Evolutionary conservation across 2,888 invertebrate species (phyloP).

Genomic region (Muscina levida): DNA sequence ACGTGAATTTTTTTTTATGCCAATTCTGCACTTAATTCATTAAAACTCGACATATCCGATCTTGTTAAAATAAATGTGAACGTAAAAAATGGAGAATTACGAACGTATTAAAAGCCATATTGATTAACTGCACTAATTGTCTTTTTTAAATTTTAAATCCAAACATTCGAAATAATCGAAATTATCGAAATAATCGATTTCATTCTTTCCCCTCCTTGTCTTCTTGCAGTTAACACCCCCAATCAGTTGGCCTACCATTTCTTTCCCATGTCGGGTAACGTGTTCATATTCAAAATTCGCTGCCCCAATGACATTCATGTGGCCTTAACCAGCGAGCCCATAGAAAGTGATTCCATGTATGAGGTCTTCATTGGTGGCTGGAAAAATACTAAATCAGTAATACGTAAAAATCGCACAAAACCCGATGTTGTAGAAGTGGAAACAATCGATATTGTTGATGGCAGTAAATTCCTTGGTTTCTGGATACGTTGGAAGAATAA

Average conservation of each 20-base stretch:
- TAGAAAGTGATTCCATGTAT: conserved; percentile 88
- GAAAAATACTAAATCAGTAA: conserved; percentile 90
- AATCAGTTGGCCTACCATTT: conserved; percentile 58
- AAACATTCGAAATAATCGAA: too few species aligned
- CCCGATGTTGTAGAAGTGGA: conserved; percentile 87
- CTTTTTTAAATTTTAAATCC: too few species aligned
- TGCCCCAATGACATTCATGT: conserved; percentile 91
- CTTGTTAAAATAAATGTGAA: too few species aligned
- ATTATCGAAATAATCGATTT: too few species aligned
- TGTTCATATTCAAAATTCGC: conserved; percentile 88
- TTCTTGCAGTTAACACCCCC: conserved; percentile 78
- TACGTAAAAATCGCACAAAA: conserved; percentile 86
- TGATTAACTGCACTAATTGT: too few species aligned
- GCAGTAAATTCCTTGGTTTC: conserved; percentile 89
- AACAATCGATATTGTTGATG: conserved; percentile 86
- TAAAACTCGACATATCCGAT: too few species aligned
- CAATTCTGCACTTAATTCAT: too few species aligned
- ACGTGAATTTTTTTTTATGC: too few species aligned
- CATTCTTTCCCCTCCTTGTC: too few species aligned
- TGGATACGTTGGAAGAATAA: conserved; percentile 90
- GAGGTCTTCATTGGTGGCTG: conserved; percentile 94
- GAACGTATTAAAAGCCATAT: too few species aligned
- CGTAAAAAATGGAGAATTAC: too few species aligned
- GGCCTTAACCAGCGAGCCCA: conserved; percentile 86
- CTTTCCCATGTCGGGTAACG: neutral